phyloP scores from a whole-genome alignment of 2,888 invertebrate genomes.

The Alcis repandata region DNA sequence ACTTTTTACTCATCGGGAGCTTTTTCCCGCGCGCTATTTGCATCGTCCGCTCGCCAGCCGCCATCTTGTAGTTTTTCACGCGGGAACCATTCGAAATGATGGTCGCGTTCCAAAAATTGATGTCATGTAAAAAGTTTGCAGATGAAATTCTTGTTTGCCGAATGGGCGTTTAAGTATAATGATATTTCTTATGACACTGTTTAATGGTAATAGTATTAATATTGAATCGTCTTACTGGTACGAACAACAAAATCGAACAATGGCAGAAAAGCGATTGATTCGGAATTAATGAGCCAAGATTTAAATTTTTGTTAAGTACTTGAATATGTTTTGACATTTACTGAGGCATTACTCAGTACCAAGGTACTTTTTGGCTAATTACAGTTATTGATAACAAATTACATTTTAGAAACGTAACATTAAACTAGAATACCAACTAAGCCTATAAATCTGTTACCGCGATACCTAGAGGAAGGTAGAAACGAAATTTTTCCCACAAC shows the following conservation, averaged over 20 bases:
- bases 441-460: no score
- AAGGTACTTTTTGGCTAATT: no score
- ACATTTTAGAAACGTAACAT: no score
- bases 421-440: not conserved
- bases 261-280: not conserved
- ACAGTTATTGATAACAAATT: no score
- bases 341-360: no score
- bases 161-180: conserved; percentile 73
- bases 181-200: conserved; percentile 59
- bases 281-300: not conserved
- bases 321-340: no score
- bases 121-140: conserved; percentile 65
- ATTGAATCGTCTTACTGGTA: conserved; percentile 50
- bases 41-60: conserved; percentile 71
- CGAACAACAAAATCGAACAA: conserved; percentile 11
- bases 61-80: conserved; percentile 80
- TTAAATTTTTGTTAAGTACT: not conserved
- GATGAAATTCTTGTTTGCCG: conserved; percentile 77
- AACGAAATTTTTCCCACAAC: conserved; percentile 30
- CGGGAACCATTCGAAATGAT: conserved; percentile 64
- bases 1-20: conserved; percentile 71
- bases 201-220: conserved; percentile 59
- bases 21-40: conserved; percentile 81
- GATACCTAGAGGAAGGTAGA: not conserved
- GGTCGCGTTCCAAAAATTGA: conserved; percentile 76